These are phyloP conservation scores for Naso thynnoides DNA, from an alignment of 2,797 vertebrate genomes.

Conservation along the genomic window DNA sequence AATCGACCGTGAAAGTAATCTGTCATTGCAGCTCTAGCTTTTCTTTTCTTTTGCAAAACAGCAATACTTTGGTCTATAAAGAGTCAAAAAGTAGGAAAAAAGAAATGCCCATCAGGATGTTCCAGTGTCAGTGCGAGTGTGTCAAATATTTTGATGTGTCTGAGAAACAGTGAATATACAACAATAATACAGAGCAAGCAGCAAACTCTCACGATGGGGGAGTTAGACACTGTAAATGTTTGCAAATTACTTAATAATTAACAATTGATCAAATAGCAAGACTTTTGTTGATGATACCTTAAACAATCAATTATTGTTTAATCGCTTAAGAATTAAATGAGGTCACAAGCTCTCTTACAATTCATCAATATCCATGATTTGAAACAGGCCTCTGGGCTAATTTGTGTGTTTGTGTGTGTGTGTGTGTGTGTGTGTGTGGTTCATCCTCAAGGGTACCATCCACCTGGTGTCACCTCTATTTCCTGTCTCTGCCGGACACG, in stretches of 20 bases:
- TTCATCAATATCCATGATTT: constrained; percentile 28
- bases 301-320: not conserved
- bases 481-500: constrained; percentile 74
- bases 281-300: not conserved
- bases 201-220: not conserved
- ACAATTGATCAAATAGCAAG: not conserved
- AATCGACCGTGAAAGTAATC: not conserved
- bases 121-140: too few relatives aligned
- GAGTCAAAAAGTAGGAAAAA: not conserved
- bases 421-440: constrained; percentile 30
- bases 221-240: not conserved
- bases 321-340: constrained; percentile 6
- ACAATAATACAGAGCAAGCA: not conserved
- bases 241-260: not conserved
- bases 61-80: not conserved
- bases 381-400: constrained; percentile 11
- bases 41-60: not conserved
- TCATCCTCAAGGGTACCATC: constrained; percentile 60
- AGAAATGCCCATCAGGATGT: not conserved
- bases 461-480: constrained; percentile 81
- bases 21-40: not conserved
- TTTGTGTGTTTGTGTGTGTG: constrained; percentile 25
- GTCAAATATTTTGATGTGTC: not conserved
- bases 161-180: constrained; percentile 1
- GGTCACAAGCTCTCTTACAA: not conserved